Conservation (phyloP, 1,140 invertebrate species). For the Ridgeia piscesae region DNA sequence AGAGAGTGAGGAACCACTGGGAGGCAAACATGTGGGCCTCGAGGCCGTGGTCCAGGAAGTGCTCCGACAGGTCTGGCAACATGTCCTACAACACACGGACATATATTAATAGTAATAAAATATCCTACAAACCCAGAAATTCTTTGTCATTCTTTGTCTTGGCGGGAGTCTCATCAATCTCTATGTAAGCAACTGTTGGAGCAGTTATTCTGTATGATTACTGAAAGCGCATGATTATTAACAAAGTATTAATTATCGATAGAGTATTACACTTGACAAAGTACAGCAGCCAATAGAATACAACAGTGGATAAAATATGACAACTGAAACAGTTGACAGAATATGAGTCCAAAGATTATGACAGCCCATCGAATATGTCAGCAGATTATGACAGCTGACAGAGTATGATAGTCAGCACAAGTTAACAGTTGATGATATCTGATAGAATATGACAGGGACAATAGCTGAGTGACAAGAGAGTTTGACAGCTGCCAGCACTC, state of each 20-base stretch:
- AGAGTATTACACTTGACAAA: not conserved
- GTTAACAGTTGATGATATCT: not conserved
- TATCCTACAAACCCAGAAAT: too few species aligned
- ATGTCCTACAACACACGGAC: conserved; percentile 73
- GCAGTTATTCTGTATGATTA: too few species aligned
- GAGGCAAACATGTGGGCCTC: conserved; percentile 99
- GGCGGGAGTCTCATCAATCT: too few species aligned
- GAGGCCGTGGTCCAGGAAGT: conserved; percentile 87
- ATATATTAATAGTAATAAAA: not conserved
- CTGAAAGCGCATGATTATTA: not conserved
- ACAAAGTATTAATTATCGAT: not conserved
- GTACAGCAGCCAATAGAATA: not conserved
- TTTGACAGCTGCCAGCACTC: conserved; percentile 32
- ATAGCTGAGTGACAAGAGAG: not conserved
- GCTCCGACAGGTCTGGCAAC: conserved; percentile 82
- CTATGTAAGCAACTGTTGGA: too few species aligned
- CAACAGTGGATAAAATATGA: not conserved
- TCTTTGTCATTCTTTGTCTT: too few species aligned
- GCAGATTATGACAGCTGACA: not conserved
- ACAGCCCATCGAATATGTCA: not conserved
- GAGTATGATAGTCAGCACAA: not conserved
- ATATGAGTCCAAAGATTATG: too few species aligned
- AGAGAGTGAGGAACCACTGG: conserved; percentile 99
- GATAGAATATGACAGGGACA: not conserved
- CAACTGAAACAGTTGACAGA: not conserved